These are phyloP conservation scores for Drosophila nr. fundita DNA, from an alignment of 2,888 invertebrate genomes.

Conservation along the genomic window DNA sequence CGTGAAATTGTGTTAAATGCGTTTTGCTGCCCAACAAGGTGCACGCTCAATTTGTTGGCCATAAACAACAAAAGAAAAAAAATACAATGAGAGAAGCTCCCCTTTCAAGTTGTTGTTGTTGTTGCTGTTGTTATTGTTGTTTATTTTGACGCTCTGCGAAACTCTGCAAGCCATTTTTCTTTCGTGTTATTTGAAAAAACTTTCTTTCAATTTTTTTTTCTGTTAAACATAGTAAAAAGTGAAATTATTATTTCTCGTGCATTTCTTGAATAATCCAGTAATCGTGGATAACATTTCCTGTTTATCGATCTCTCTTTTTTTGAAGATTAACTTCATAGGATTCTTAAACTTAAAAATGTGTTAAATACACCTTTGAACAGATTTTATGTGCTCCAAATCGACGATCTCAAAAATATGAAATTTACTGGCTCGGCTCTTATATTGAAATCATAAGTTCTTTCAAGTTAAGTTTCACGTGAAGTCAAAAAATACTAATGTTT, in stretches of 20 bases:
- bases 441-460: neutral
- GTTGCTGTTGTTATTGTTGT: too few relatives aligned
- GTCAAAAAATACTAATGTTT: neutral
- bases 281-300: neutral
- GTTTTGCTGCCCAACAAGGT: neutral
- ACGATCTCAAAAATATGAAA: too few relatives aligned
- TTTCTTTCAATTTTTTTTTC: neutral
- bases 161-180: neutral
- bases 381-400: neutral
- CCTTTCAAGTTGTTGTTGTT: neutral
- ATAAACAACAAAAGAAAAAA: neutral
- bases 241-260: neutral
- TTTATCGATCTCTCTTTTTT: neutral
- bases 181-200: neutral
- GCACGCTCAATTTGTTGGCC: neutral
- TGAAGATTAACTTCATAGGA: neutral
- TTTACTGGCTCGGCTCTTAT: too few relatives aligned
- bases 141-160: neutral
- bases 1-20: neutral
- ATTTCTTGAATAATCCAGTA: neutral
- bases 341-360: neutral
- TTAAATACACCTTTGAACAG: neutral
- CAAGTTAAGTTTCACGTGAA: neutral
- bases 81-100: neutral
- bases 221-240: neutral